A percentile compares a stretch with the other conserved stretches of the same genome.
Conservation (phyloP, 2,888 invertebrate genomes). For the Hermodice carunculata region DNA sequence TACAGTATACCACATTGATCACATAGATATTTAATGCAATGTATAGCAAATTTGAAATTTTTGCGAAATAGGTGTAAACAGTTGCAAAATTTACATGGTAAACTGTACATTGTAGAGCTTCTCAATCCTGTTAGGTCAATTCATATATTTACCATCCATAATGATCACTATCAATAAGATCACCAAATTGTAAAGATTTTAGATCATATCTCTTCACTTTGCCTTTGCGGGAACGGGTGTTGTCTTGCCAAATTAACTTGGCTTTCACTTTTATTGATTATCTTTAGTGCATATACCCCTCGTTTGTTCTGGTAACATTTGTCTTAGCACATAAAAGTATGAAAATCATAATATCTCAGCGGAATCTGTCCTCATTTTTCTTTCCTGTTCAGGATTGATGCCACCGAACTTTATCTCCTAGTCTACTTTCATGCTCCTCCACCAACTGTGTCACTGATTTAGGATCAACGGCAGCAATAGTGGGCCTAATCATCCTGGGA, state of each 20-base stretch:
- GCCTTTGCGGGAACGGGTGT: too few relatives aligned
- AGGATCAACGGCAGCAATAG: not conserved
- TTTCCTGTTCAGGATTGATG: too few relatives aligned
- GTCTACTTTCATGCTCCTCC: not conserved
- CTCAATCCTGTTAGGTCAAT: not conserved
- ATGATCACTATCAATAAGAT: too few relatives aligned
- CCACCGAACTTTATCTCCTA: not conserved
- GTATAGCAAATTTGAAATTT: not conserved
- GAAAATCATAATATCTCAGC: too few relatives aligned
- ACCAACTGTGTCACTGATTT: not conserved
- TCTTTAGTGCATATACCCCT: too few relatives aligned
- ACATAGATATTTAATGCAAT: not conserved
- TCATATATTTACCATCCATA: too few relatives aligned
- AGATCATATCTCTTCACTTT: too few relatives aligned
- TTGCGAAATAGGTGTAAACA: not conserved
- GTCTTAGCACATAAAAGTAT: too few relatives aligned
- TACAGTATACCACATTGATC: not conserved
- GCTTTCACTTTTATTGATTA: too few relatives aligned
- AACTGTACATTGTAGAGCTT: not conserved
- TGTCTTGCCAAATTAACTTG: too few relatives aligned
- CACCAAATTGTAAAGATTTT: too few relatives aligned
- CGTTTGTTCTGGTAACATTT: too few relatives aligned
- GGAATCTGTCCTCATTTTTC: not conserved
- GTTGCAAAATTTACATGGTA: not conserved
- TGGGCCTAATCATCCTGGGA: not conserved